These are phyloP conservation scores for Orbicella faveolata DNA, from an alignment of 64 coral and sea anemone genomes.

Conservation along the genomic window DNA sequence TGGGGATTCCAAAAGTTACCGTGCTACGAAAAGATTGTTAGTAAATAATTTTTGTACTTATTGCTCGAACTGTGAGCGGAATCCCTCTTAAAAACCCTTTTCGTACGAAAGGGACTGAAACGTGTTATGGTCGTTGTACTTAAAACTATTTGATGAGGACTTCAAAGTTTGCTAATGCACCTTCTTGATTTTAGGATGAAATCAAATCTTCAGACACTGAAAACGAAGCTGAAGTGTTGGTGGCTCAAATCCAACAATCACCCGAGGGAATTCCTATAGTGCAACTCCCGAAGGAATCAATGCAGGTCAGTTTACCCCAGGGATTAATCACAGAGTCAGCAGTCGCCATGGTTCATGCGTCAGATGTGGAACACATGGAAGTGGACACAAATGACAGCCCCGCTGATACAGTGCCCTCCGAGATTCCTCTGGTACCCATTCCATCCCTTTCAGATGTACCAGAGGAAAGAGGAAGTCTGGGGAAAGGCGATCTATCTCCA, in stretches of 20 bases:
- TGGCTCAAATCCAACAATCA: conserved; percentile 52
- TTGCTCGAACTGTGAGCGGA: no score
- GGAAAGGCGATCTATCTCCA: conserved; percentile 18
- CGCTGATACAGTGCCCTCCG: neutral
- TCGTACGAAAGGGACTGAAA: no score
- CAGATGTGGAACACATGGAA: conserved; percentile 17
- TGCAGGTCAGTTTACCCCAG: conserved; percentile 56
- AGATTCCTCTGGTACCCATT: neutral
- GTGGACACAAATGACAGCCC: neutral
- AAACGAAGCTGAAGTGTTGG: conserved; percentile 59
- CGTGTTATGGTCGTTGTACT: no score
- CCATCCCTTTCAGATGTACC: conserved; percentile 20
- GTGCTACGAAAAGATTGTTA: no score
- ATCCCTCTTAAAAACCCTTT: no score
- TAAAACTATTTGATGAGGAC: no score
- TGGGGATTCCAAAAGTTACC: no score
- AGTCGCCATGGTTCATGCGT: neutral
- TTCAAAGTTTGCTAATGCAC: neutral
- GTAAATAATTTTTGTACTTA: no score
- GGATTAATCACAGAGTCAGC: conserved; percentile 5
- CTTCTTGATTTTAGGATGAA: conserved; percentile 23
- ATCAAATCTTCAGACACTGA: conserved; percentile 80
- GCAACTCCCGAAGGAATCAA: neutral
- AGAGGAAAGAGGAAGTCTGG: neutral
- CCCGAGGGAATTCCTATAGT: conserved; percentile 25